Evolutionary conservation across 2,113 vertebrate genomes (phyloP).

Genomic region (Alligator sinensis): DNA sequence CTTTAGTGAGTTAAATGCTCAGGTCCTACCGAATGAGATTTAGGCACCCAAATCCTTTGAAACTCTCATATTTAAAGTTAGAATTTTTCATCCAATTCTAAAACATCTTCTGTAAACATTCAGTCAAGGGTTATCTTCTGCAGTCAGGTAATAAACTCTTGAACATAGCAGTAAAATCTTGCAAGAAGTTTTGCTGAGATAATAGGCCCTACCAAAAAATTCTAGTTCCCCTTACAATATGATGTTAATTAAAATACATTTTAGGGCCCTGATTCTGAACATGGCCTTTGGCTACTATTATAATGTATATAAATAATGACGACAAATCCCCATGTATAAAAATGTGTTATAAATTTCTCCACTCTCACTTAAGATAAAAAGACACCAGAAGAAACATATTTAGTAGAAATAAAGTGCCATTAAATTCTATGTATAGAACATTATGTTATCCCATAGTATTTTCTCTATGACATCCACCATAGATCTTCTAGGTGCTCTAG

Average conservation of each 20-base stretch:
- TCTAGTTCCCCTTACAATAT: neutral
- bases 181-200: constrained; percentile 11
- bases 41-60: neutral
- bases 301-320: constrained; percentile 9
- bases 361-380: neutral
- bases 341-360: neutral
- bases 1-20: neutral
- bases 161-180: neutral
- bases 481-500: neutral
- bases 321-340: neutral
- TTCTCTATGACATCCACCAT: neutral
- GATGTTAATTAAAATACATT: neutral
- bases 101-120: neutral
- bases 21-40: neutral
- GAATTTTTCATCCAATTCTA: neutral
- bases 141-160: neutral
- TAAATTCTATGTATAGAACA: neutral
- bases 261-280: neutral
- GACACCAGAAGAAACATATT: constrained; percentile 8
- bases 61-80: neutral
- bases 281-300: neutral
- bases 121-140: neutral
- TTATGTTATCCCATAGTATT: neutral
- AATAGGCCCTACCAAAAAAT: constrained; percentile 7
- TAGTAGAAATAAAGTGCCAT: constrained; percentile 18